Evolutionary conservation across 1,140 invertebrate genomes (phyloP).

Genomic region (Lasioglossum albipes): DNA sequence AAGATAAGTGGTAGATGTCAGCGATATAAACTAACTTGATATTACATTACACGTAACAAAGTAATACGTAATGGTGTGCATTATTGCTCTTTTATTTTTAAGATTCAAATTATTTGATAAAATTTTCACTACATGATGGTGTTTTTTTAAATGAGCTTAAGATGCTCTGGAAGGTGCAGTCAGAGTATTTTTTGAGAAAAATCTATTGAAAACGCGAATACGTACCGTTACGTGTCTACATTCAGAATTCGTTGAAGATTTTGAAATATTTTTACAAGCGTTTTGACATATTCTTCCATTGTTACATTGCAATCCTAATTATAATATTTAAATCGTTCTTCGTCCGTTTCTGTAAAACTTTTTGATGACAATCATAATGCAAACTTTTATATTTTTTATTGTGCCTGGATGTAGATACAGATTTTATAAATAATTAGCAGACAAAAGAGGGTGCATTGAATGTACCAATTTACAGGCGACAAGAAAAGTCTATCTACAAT

Average conservation of each 20-base stretch:
- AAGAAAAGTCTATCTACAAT: slow-evolving; percentile 15
- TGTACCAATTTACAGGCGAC: background rate
- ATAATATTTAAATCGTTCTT: background rate
- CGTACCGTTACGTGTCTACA: slow-evolving; percentile 24
- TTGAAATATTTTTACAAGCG: slow-evolving; percentile 13
- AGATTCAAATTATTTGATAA: slow-evolving; percentile 42
- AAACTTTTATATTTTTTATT: slow-evolving; percentile 5
- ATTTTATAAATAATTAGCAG: slow-evolving; percentile 13
- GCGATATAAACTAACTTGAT: slow-evolving; percentile 39
- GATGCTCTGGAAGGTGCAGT: slow-evolving; percentile 45
- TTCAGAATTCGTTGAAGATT: slow-evolving; percentile 10
- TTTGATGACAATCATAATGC: background rate
- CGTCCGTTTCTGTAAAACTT: background rate
- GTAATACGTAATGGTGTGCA: slow-evolving; percentile 25
- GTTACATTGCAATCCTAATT: background rate
- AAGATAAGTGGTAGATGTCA: slow-evolving; percentile 36
- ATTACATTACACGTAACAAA: slow-evolving; percentile 26
- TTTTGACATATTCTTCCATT: background rate
- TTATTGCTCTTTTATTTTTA: slow-evolving; percentile 42
- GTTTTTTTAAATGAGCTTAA: slow-evolving; percentile 61
- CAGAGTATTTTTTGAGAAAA: slow-evolving; percentile 14
- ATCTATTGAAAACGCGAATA: slow-evolving; percentile 26
- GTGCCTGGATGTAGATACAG: slow-evolving; percentile 28
- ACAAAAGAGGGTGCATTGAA: slow-evolving; percentile 16
- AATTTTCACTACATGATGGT: slow-evolving; percentile 33